phyloP scores from a whole-genome alignment of 2,113 vertebrate species.

The Charina bottae region DNA sequence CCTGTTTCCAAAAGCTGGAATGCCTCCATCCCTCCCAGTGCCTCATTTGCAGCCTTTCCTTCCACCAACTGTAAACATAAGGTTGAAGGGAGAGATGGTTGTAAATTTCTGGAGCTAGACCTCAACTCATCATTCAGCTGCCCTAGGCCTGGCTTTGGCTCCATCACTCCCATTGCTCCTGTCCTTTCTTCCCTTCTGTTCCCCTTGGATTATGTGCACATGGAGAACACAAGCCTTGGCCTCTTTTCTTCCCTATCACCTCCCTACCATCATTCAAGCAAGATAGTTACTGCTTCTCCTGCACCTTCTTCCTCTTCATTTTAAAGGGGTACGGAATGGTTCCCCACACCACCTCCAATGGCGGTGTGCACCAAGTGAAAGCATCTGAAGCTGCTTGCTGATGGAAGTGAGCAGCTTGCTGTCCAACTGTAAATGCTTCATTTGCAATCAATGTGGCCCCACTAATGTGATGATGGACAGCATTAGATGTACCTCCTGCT shows the following conservation, averaged over 20 bases:
- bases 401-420: not conserved
- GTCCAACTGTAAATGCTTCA: not conserved
- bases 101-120: not conserved
- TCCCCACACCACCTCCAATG: not conserved
- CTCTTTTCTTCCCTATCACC: not conserved
- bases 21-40: not conserved
- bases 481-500: not conserved
- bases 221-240: not conserved
- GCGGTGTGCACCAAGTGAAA: not conserved
- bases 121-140: not conserved
- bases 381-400: not conserved
- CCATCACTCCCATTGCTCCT: not conserved
- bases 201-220: not conserved
- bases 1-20: not conserved
- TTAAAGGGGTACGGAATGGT: not conserved
- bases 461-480: not conserved
- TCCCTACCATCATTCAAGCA: not conserved
- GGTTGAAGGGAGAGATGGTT: not conserved
- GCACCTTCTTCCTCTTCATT: not conserved
- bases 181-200: not conserved
- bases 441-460: not conserved
- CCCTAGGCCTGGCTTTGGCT: not conserved
- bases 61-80: not conserved
- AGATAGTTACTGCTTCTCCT: not conserved
- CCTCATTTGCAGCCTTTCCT: not conserved